phyloP scores from a whole-genome alignment of 2,113 vertebrate species.

The Periophthalmodon schlosseri region DNA sequence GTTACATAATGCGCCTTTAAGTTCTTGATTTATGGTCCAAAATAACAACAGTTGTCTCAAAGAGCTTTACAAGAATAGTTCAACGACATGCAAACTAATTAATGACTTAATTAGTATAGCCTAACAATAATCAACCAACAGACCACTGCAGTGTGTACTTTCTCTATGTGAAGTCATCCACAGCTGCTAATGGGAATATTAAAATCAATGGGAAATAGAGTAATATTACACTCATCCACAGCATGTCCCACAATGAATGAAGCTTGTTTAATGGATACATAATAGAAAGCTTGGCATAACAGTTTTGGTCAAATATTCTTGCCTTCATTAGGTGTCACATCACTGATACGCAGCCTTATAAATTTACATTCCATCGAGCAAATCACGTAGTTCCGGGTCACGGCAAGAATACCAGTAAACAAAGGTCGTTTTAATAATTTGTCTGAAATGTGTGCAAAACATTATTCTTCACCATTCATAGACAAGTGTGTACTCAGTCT shows the following conservation, averaged over 20 bases:
- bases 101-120: no score
- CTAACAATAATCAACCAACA: background rate
- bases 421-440: constrained; percentile 19
- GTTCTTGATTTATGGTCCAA: no score
- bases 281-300: background rate
- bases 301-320: constrained; percentile 2
- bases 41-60: no score
- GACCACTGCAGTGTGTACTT: background rate
- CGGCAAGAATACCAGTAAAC: constrained; percentile 25
- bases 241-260: background rate
- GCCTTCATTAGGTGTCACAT: constrained; percentile 16
- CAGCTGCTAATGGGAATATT: background rate
- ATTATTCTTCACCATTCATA: constrained; percentile 13
- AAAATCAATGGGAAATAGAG: background rate
- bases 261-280: background rate
- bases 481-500: constrained; percentile 28
- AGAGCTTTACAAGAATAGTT: no score
- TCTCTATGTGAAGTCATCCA: background rate
- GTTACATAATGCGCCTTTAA: no score
- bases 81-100: no score
- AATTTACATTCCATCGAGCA: constrained; percentile 44
- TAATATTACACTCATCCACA: background rate
- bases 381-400: constrained; percentile 30
- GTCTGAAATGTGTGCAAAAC: constrained; percentile 3
- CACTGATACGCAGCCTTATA: constrained; percentile 13